Base-by-base conservation (phyloP, 1,140 invertebrate species). In the Drosophila kanapiae region DNA sequence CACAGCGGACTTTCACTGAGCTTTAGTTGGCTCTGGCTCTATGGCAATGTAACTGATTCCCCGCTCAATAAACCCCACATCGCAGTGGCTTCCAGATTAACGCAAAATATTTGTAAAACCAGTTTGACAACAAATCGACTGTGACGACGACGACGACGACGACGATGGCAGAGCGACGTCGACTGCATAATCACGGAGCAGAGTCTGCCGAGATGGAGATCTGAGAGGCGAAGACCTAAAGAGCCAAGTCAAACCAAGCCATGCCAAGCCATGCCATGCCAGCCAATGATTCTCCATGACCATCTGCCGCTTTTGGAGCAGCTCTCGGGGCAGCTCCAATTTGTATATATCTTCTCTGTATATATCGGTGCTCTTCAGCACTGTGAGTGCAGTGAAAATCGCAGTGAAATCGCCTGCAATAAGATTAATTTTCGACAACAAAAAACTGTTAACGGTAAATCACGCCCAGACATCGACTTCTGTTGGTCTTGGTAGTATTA, bases 71-170 rank as follows among this genome's bases (percentile, higher is more conserved):
- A 16, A 29, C 49, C 35, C 71, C 80, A 47, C 64, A 65, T 69
- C 76, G 64, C 38, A 71, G 67, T 57, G 67, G 76, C 76, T 78
- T 78, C 65, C 83, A 88, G 83, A 83, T 83, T 83, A 90, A 88
- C 81, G 77, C 78, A 90, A 90, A 90, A 90, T 90, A 90, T 90
- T 90, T 90, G 78, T 91, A 85, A 90, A 90, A 90, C 85, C 85
- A 90, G 85, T 90, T 90, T 90, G 85, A 90, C 85, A 90, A 90
- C 85, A 90, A 90, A 90, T 90, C 85, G 85, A 80, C 85, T 84
- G 67, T 84, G 83, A 75, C 82, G 82, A 81, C 67, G 67, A 53
- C 67, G 48, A 60, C 79, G 60, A 45, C 33, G 74, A 77, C 64
- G 57, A 62, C 38, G 49, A 37, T 13, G 59, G 40, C 58, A 18